Evolutionary conservation across 2,797 vertebrate genomes (phyloP).

Genomic region (Microctenopoma steveboyesi): DNA sequence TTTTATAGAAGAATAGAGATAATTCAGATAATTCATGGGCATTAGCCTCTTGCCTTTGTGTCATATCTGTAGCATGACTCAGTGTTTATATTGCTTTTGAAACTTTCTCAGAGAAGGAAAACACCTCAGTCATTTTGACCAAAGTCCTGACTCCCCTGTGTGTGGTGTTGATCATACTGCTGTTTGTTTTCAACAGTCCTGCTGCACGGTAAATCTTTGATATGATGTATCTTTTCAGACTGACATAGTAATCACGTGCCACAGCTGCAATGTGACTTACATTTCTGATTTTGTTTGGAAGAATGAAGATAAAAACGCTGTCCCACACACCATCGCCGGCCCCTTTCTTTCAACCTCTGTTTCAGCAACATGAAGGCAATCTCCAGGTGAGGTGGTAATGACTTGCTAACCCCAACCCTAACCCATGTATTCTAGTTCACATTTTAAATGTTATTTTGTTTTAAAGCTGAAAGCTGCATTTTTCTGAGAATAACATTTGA

Average conservation of each 20-base stretch:
- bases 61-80: constrained; percentile 29
- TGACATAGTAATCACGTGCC: no score
- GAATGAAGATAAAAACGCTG: constrained; percentile 67
- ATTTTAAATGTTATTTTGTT: no score
- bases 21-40: neutral
- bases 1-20: constrained; percentile 3
- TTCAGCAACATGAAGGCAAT: constrained; percentile 58
- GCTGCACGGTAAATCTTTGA: constrained; percentile 49
- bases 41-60: neutral
- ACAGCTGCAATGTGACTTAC: neutral
- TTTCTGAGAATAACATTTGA: no score
- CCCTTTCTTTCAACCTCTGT: constrained; percentile 68
- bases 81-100: constrained; percentile 25
- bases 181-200: constrained; percentile 49
- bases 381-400: constrained; percentile 57
- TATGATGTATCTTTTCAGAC: neutral
- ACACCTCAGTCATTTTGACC: constrained; percentile 12
- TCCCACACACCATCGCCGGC: constrained; percentile 64
- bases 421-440: no score
- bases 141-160: constrained; percentile 47
- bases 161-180: constrained; percentile 32
- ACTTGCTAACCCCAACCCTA: no score
- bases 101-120: constrained; percentile 20
- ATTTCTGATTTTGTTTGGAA: constrained; percentile 18
- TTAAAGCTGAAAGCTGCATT: no score